Evolutionary conservation across 2,888 invertebrate genomes (phyloP).

Genomic region (Epinotia nisella): DNA sequence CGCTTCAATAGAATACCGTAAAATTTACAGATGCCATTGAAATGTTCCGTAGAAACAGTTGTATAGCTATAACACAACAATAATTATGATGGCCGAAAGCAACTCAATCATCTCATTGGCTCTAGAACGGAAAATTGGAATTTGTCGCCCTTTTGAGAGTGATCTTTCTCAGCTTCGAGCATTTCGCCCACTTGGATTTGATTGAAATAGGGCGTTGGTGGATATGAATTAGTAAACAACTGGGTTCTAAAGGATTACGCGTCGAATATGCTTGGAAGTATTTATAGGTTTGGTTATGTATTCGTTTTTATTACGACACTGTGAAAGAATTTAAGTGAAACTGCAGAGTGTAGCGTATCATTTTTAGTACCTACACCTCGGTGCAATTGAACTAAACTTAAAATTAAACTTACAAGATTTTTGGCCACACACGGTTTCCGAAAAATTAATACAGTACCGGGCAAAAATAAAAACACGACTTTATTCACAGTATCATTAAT

Average conservation of each 20-base stretch:
- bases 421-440: too few species aligned
- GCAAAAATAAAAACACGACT: too few species aligned
- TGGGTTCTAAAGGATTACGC: constrained; percentile 1
- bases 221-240: constrained; percentile 19
- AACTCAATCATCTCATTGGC: constrained; percentile 66
- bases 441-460: too few species aligned
- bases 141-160: constrained; percentile 74
- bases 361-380: neutral
- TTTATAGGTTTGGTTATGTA: neutral
- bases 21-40: constrained; percentile 21
- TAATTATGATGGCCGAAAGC: constrained; percentile 42
- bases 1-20: constrained; percentile 23
- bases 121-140: constrained; percentile 71
- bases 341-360: neutral
- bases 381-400: neutral
- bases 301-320: too few species aligned
- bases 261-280: neutral
- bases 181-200: constrained; percentile 74
- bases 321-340: too few species aligned
- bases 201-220: constrained; percentile 56
- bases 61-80: constrained; percentile 15
- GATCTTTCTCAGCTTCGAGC: constrained; percentile 72
- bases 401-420: too few species aligned
- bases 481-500: too few species aligned
- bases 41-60: constrained; percentile 5